Evolutionary conservation across 2,113 vertebrate genomes (phyloP).

Genomic region (Gymnogyps californianus): DNA sequence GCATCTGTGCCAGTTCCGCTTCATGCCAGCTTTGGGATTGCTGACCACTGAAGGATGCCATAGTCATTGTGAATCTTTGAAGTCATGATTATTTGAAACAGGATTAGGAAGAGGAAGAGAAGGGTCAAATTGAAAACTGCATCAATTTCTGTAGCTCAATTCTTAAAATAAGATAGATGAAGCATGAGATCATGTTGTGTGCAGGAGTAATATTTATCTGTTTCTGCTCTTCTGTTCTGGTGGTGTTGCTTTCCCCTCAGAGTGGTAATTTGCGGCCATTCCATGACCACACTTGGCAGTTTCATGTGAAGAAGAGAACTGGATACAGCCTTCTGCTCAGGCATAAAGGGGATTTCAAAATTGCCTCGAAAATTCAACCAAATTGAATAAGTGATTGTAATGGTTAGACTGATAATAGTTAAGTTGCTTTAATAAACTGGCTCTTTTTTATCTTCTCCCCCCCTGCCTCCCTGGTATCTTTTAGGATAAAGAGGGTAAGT

Average conservation of each 20-base stretch:
- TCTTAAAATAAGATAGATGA: constrained; percentile 12
- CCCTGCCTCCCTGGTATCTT: fast-evolving
- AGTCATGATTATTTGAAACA: neutral
- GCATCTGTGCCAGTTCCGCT: neutral
- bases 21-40: neutral
- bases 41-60: neutral
- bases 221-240: neutral
- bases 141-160: neutral
- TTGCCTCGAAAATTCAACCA: neutral
- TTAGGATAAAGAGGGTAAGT: neutral
- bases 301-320: neutral
- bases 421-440: neutral
- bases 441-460: neutral
- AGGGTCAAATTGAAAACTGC: neutral
- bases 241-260: neutral
- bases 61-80: neutral
- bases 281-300: neutral
- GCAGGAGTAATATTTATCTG: neutral
- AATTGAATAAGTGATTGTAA: neutral
- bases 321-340: neutral
- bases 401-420: neutral
- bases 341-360: neutral
- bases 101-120: neutral
- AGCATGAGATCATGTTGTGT: neutral
- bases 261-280: neutral